Evolutionary conservation across 2,888 invertebrate genomes (phyloP), one percentile per base, ranked within the genome.

Genomic region (Philereme transversata): DNA sequence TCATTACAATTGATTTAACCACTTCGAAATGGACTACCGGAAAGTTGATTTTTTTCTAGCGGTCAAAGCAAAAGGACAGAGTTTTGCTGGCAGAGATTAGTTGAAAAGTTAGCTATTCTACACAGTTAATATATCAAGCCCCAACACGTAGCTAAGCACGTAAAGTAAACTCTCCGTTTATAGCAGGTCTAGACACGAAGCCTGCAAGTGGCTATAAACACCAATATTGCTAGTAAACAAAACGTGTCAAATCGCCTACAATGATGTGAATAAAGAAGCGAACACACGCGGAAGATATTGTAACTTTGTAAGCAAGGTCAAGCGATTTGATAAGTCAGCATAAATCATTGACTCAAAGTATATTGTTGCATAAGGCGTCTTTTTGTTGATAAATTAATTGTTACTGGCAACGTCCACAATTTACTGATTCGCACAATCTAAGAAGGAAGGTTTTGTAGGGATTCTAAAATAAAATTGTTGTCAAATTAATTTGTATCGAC

Each of bases 231-330:
- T 41, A 9, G 55, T 51, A 44, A 54, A 64, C 56, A 55, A 65
- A 60, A 69, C 69, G 69, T 67, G 69, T 58, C 60, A 51, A 69
- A 69, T 67, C 63, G 59, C 59, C 54, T 48, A 46, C 55, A 44
- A 9, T 10, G 50, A 59, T 51, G 34, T 22, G 51, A 51, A 48
- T 48, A 48, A 60, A 61, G 41, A 56, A 41, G 55, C 62, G 34
- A 48, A 49, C 51, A 49, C n/a, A 43, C 41, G 52, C 63, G 63
- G 63, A 60, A 63, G 63, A 49, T 22, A 22, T 22, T 22, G 22
- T 22, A 22, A 2, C 22, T 22, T 46, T 51, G 22, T 38, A 35
- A 8, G 59, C 56, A 59, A 63, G 63, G 63, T 60, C 63, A 44
- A 45, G 11, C 41, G 36, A 22, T 59, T 41, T 22, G 40, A 44